Evolutionary conservation across 2,888 invertebrate species (phyloP).

Genomic region (Prosapia bicincta): DNA sequence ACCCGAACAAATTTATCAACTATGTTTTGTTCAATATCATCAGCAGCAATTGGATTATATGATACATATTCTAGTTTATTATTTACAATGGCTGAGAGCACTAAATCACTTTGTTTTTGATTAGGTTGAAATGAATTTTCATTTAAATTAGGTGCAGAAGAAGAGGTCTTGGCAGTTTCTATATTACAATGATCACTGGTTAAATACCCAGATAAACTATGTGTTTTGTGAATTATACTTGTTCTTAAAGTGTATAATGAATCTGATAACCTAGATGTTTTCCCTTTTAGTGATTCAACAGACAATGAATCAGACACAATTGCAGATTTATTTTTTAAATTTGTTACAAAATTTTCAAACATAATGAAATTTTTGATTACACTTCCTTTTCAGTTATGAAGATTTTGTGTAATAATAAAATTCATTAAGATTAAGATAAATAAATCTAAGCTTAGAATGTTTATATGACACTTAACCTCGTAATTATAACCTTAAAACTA

Average conservation of each 20-base stretch:
- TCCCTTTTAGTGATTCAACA: slow-evolving; percentile 13
- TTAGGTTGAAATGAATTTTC: slow-evolving; percentile 6
- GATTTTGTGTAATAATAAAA: not conserved
- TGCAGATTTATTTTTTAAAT: slow-evolving; percentile 49
- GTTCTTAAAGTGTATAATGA: slow-evolving; percentile 28
- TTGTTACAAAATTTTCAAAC: slow-evolving; percentile 50
- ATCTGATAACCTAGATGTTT: slow-evolving; percentile 21
- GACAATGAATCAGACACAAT: slow-evolving; percentile 46
- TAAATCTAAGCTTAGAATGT: not conserved
- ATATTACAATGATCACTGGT: slow-evolving; percentile 3
- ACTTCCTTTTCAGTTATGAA: not conserved
- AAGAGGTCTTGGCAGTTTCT: slow-evolving; percentile 4
- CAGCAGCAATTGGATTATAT: slow-evolving; percentile 19
- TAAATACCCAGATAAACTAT: slow-evolving; percentile 33
- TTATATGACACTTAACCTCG: not conserved
- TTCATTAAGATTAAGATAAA: too few relatives aligned
- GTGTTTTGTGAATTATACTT: slow-evolving; percentile 32
- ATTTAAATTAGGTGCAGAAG: slow-evolving; percentile 14
- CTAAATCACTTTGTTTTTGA: not conserved
- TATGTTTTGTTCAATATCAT: slow-evolving; percentile 51
- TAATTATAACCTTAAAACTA: too few relatives aligned
- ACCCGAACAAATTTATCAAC: slow-evolving; percentile 56
- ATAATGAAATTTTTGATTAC: slow-evolving; percentile 38
- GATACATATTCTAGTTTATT: slow-evolving; percentile 15
- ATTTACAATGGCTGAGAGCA: not conserved